Evolutionary conservation across 2,113 vertebrate species (phyloP).

Genomic region (Alethe diademata): DNA sequence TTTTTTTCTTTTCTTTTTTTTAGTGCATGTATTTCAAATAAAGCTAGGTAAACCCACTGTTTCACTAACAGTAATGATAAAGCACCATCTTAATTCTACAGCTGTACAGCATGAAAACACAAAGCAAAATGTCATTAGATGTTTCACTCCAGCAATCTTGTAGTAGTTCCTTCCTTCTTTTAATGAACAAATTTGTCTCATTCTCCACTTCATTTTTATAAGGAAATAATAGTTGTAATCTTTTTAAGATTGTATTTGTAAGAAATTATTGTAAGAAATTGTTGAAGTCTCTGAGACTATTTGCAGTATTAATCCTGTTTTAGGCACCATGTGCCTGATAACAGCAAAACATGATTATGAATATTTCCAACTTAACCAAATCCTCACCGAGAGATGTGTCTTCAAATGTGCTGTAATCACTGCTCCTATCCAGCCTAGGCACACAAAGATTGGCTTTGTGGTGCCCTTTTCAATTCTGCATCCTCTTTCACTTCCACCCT

Average conservation of each 20-base stretch:
- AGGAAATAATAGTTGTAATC: background rate
- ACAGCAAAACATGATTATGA: background rate
- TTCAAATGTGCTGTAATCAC: background rate
- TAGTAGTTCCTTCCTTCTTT: background rate
- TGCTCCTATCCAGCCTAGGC: background rate
- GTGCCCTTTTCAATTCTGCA: background rate
- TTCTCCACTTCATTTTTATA: background rate
- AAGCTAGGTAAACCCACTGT: background rate
- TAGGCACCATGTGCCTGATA: background rate
- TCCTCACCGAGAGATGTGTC: background rate
- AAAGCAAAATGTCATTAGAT: background rate
- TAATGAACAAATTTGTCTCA: background rate
- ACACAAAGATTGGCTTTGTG: background rate
- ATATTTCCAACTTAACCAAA: background rate
- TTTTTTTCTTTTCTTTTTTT: too few relatives aligned
- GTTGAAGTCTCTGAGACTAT: background rate
- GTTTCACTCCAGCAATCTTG: background rate
- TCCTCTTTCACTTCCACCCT: background rate
- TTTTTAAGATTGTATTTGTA: background rate
- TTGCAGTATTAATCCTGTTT: background rate
- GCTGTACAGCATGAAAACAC: background rate
- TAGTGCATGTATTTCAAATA: too few relatives aligned
- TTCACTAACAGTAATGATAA: background rate
- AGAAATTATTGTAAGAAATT: background rate
- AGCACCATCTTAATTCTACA: background rate